phyloP scores from a whole-genome alignment of 2,888 invertebrate species.

The Mythimna loreyi region DNA sequence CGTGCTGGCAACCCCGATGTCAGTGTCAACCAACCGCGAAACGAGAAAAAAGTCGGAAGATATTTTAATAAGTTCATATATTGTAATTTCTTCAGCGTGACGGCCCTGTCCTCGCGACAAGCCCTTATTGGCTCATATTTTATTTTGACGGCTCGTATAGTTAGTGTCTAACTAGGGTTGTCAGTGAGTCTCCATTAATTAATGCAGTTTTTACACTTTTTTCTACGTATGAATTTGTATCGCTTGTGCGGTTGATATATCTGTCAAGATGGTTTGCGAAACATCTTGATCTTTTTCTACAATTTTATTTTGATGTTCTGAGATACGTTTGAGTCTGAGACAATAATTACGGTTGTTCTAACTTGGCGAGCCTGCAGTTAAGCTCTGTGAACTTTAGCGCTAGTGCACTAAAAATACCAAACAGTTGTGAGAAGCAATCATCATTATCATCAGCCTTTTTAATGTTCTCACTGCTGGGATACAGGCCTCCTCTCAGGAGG shows the following conservation, averaged over 20 bases:
- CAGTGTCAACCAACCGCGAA: constrained; percentile 83
- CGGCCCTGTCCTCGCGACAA: constrained; percentile 85
- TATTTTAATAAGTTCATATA: constrained; percentile 90
- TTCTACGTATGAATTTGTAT: neutral
- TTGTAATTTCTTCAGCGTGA: constrained; percentile 85
- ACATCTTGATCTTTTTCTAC: neutral
- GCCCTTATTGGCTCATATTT: constrained; percentile 89
- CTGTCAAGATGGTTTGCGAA: neutral
- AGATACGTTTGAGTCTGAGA: too few relatives aligned
- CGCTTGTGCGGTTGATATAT: neutral
- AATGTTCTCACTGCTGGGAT: too few relatives aligned
- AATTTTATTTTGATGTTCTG: neutral
- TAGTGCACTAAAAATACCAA: too few relatives aligned
- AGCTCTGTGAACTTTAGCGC: too few relatives aligned
- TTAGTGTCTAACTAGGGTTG: constrained; percentile 77
- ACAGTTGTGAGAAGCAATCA: too few relatives aligned
- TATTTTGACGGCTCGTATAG: constrained; percentile 86
- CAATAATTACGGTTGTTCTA: too few relatives aligned
- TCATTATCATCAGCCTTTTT: too few relatives aligned
- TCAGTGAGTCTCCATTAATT: constrained; percentile 57
- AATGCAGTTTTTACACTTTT: constrained; percentile 10
- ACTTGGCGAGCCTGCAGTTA: too few relatives aligned
- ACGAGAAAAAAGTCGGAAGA: constrained; percentile 82
- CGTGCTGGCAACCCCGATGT: constrained; percentile 72
- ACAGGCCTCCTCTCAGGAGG: too few relatives aligned